These are phyloP conservation scores for Brachypalpus laphriformis DNA, from an alignment of 2,888 invertebrate species.

Conservation along the genomic window DNA sequence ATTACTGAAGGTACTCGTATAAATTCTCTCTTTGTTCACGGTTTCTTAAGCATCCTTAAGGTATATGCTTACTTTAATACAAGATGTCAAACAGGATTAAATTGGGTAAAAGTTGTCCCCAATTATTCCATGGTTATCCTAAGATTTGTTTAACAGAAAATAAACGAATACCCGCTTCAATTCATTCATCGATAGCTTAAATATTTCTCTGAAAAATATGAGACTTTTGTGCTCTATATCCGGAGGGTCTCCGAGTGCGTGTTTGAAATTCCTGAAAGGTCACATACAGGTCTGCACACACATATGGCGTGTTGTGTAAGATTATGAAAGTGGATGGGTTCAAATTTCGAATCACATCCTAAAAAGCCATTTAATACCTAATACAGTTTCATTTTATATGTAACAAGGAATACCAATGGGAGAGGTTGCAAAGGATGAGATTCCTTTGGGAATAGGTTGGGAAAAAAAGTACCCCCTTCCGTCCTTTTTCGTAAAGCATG, in stretches of 20 bases:
- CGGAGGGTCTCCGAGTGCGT: conserved; percentile 15
- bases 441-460: not conserved
- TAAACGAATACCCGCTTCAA: conserved; percentile 1
- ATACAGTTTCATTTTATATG: conserved; percentile 18
- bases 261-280: conserved; percentile 10
- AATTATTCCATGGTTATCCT: conserved; percentile 31
- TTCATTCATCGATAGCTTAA: conserved; percentile 29
- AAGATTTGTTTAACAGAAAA: conserved; percentile 31
- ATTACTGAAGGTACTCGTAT: not conserved
- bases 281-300: not conserved
- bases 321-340: conserved; percentile 33
- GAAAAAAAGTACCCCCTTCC: not conserved
- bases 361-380: conserved; percentile 29
- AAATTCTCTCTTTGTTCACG: conserved; percentile 1
- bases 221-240: not conserved
- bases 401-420: conserved; percentile 2
- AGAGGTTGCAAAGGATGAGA: not conserved
- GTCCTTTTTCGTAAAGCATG: not conserved
- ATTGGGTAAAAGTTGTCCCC: conserved; percentile 7
- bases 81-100: conserved; percentile 23
- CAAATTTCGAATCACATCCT: conserved; percentile 33
- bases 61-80: conserved; percentile 2
- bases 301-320: conserved; percentile 19
- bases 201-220: not conserved
- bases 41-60: not conserved